Percentiles rank a stretch among this genome's conserved stretches.
phyloP scores from a whole-genome alignment of 2,888 invertebrate genomes.

The Ametastegia equiseti region DNA sequence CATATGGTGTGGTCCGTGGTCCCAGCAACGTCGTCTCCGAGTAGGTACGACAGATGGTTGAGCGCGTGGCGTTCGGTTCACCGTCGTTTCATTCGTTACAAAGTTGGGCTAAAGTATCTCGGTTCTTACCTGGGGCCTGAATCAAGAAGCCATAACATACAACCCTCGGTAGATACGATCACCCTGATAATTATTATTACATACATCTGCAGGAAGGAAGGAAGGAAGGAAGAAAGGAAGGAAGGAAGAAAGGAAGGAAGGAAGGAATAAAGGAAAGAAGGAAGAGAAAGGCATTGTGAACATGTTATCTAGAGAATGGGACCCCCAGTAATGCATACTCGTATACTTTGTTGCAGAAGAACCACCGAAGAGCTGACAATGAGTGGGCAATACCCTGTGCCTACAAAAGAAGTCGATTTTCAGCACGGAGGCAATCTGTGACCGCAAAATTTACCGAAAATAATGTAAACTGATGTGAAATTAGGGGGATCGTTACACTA shows the following conservation, averaged over 20 bases:
- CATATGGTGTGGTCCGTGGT: conserved; percentile 28
- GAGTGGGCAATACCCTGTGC: background rate
- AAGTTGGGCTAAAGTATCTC: background rate
- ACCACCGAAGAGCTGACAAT: background rate
- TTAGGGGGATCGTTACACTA: background rate
- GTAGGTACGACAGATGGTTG: conserved; percentile 39
- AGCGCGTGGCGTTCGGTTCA: conserved; percentile 36
- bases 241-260: background rate
- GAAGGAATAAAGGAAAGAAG: too few relatives aligned
- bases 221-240: background rate
- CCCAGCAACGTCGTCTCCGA: conserved; percentile 27
- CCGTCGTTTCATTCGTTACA: conserved; percentile 12
- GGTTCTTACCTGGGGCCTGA: background rate
- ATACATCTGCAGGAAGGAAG: background rate
- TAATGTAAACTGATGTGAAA: background rate
- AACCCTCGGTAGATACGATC: background rate
- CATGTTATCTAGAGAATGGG: too few relatives aligned
- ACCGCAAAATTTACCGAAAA: background rate
- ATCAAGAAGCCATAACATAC: background rate
- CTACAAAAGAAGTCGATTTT: background rate
- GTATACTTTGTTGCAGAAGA: background rate
- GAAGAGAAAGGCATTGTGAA: too few relatives aligned
- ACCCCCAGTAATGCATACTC: background rate
- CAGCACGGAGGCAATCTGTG: background rate
- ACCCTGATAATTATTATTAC: background rate